Evolutionary conservation across 1,140 invertebrate genomes (phyloP), one percentile per base, ranked within the genome.

Genomic region (Asbolus verrucosus): DNA sequence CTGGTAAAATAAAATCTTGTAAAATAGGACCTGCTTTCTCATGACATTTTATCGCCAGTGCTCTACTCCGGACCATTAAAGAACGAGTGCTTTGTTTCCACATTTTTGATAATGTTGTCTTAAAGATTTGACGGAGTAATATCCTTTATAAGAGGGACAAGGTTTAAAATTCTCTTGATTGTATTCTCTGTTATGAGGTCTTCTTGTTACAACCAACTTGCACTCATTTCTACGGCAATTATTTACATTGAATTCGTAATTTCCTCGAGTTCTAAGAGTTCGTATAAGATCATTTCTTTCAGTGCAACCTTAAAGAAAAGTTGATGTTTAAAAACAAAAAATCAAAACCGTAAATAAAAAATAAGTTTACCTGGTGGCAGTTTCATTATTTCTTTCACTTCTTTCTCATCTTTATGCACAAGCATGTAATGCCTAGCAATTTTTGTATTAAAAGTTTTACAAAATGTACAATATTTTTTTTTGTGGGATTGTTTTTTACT

Each of bases 101-200:
- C 63, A 65, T 24, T 21, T 8, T 16, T 16, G 14, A 50, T 41
- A 66, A 24, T 66, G 39, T n/a, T 41, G 33, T 11, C 63, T 13
- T 21, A 66, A 11, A 11, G 38, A 41, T 21, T 16, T 3, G 39
- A 43, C 30, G n/a, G 38, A 46, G 24, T 66, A 66, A 15, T 43
- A 66, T 9, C 24, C 63, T 8, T 41, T 41, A 43, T 38, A 66
- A 21, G 15, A 43, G n/a, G 39, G 13, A 24, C 39, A 66, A n/a
- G 60, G 21, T 30, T 30, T 30, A 30, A 5, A 30, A 30, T 30
- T 30, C 4, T 30, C 27, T 5, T 8, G 4, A 30, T 30, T 30
- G 9, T 5, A 4, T 30, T 30, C 27, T 30, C 9, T 30, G 9
- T 30, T 30, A 30, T 30, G 27, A 5, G 27, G 24, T 30, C 24